Base-by-base conservation (phyloP, 2,888 invertebrate genomes). In the Cancer borealis region DNA sequence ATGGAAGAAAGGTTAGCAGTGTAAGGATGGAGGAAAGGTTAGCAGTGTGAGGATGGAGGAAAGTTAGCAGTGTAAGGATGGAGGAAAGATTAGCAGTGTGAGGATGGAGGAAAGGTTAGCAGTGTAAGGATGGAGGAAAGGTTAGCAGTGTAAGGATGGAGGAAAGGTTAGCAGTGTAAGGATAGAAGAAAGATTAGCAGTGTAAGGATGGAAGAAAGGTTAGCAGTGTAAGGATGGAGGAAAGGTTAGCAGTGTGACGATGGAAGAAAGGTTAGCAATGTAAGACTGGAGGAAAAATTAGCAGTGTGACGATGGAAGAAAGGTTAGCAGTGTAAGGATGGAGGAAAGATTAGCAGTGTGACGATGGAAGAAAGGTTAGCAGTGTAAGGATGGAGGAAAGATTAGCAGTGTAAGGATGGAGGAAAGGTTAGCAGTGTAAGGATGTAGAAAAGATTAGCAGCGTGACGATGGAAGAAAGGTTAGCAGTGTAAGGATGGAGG, bases 11-110 rank as follows among this genome's bases (percentile, higher is more conserved):
- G 84, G 84, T 39, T 26, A 84, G 84, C 4, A n/a, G 26, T 26
- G 84, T 26, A 84, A n/a, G 84, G 84, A 84, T 1, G 84, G 84
- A 84, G 5, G 84, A 30, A 84, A 84, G 84, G 84, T n/a, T n/a
- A 21, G n/a, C n/a, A n/a, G n/a, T n/a, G n/a, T n/a, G n/a, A n/a
- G n/a, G n/a, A n/a, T n/a, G n/a, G n/a, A n/a, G n/a, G n/a, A n/a
- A n/a, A n/a, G 84, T 0, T n/a, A 1, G 26, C 4, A 84, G 84
- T 26, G 84, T 26, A 30, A 84, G 84, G 26, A 10, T 12, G 84
- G 84, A 84, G 84, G 30, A n/a, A n/a, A n/a, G n/a, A n/a, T n/a
- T n/a, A 84, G 26, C 0, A 30, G 26, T 12, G 26, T n/a, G 3
- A 84, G 26, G 84, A n/a, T 12, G 26, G 84, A n/a, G 5, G 84